Percentiles rank a stretch among this genome's conserved stretches.
These are phyloP conservation scores for Iphiclides podalirius DNA, from an alignment of 2,888 invertebrate genomes.

Conservation along the genomic window DNA sequence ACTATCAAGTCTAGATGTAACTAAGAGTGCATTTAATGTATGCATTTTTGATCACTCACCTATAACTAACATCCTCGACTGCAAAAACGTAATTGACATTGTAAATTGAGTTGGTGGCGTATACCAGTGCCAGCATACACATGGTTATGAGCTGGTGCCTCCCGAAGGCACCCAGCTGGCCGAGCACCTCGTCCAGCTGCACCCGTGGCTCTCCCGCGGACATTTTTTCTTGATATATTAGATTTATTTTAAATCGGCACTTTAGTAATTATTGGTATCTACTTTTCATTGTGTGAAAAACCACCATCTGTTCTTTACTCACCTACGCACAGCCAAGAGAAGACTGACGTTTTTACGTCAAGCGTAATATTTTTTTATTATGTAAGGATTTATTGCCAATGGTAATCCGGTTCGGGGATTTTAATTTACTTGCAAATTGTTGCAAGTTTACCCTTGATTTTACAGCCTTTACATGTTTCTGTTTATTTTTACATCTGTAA, in stretches of 20 bases:
- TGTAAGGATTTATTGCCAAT: not conserved
- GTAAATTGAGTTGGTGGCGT: slow-evolving; percentile 72
- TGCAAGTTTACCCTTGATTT: not conserved
- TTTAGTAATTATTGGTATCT: not conserved
- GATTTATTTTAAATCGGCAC: not conserved
- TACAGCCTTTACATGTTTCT: not conserved
- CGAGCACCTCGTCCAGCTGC: slow-evolving; percentile 66
- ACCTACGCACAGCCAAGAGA: not conserved
- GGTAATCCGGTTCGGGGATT: not conserved
- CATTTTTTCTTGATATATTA: not conserved
- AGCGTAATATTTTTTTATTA: not conserved
- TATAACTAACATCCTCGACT: slow-evolving; percentile 63
- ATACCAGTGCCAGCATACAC: slow-evolving; percentile 64
- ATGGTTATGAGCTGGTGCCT: slow-evolving; percentile 64
- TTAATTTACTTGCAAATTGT: not conserved
- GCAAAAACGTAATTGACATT: slow-evolving; percentile 72
- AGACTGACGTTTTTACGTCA: not conserved
- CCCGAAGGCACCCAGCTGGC: slow-evolving; percentile 69
- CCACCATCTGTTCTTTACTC: too few species aligned
- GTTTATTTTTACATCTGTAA: not conserved
- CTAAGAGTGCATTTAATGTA: too few species aligned
- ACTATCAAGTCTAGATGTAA: too few species aligned
- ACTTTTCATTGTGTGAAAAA: too few species aligned
- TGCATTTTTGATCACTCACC: too few species aligned
- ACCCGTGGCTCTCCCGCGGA: slow-evolving; percentile 34